A percentile compares a stretch with the other conserved stretches of the same genome.
These are phyloP conservation scores for Conops quadrifasciatus DNA, from an alignment of 2,888 invertebrate genomes.

Conservation along the genomic window DNA sequence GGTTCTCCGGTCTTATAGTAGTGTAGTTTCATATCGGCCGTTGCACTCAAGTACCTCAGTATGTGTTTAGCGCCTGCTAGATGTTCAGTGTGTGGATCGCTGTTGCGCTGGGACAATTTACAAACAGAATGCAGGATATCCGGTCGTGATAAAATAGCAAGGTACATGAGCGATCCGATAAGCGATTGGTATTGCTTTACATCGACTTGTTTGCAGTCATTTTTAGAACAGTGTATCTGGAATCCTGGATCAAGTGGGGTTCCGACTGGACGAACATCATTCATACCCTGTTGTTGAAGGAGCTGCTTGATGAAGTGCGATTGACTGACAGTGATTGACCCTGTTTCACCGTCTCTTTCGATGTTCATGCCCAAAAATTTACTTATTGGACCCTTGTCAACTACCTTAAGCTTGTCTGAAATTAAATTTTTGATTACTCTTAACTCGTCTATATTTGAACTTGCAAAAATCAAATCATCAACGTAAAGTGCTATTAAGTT, in stretches of 20 bases:
- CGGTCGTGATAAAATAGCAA: too few species aligned
- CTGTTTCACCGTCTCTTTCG: neutral
- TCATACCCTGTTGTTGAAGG: constrained; percentile 36
- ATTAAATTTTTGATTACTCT: too few species aligned
- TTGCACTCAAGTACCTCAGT: constrained; percentile 41
- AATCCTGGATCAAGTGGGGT: constrained; percentile 37
- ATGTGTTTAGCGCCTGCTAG: constrained; percentile 37
- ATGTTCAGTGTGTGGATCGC: constrained; percentile 39
- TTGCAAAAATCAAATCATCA: too few species aligned
- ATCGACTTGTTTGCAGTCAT: too few species aligned
- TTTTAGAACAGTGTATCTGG: too few species aligned
- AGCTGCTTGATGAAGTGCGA: constrained; percentile 29
- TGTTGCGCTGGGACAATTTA: constrained; percentile 42
- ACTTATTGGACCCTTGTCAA: constrained; percentile 1
- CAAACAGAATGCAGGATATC: too few species aligned
- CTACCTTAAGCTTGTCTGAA: neutral
- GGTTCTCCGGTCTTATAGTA: constrained; percentile 1
- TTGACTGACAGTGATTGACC: neutral
- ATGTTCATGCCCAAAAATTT: too few species aligned
- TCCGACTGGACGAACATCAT: constrained; percentile 29
- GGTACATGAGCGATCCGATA: too few species aligned
- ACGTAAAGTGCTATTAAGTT: too few species aligned
- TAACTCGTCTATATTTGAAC: too few species aligned
- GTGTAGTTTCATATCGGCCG: too few species aligned
- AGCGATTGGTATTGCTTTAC: too few species aligned